Base-by-base conservation (phyloP, 2,888 invertebrate species). In the Rotaria sp. region DNA sequence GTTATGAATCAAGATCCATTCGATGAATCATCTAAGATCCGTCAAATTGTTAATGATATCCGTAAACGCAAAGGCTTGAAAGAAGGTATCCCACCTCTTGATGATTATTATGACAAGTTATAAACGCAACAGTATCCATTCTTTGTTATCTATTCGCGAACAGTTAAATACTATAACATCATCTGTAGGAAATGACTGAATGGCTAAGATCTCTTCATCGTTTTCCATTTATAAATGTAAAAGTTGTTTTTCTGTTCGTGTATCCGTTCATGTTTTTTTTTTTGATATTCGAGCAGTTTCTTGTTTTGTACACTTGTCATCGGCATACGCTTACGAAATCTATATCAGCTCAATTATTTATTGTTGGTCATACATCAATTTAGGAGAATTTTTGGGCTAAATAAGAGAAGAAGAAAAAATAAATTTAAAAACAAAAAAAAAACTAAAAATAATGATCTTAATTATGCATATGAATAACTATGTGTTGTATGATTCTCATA, bases 1-100 rank as follows among this genome's bases (percentile, higher is more conserved):
- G 48, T 87, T 13, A 75, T 88, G 84, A 87, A 87, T 30, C 88
- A 88, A 21, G 86, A 87, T n/a, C 87, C 87, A 75, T 85, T 84
- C 38, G 88, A 88, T 75, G 52, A 45, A n/a, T 11, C 50, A 41
- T 85, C 87, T 2, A 87, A 87, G 59, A 74, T 87, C 15, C 84
- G 84, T 41, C 35, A 52, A 57, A 74, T 87, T n/a, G 86, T 88
- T 67, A 59, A 80, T 45, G 87, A 87, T 74, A 85, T 86, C 57
- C 87, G 88, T 84, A 87, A 85, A 80, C 57, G 88, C 38, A 87
- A 88, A 85, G 86, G 88, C 59, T 80, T 88, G 26, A 84, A 86
- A 50, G 87, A 87, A 84, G 84, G 84, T 67, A 55, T 88, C 2
- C 88, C 88, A 50, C 75, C 75, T 26, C 52, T 88, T 48, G 87